Percentiles rank a stretch among this genome's conserved stretches.
Conservation (phyloP, 2,113 vertebrate species). For the Anser cygnoides region DNA sequence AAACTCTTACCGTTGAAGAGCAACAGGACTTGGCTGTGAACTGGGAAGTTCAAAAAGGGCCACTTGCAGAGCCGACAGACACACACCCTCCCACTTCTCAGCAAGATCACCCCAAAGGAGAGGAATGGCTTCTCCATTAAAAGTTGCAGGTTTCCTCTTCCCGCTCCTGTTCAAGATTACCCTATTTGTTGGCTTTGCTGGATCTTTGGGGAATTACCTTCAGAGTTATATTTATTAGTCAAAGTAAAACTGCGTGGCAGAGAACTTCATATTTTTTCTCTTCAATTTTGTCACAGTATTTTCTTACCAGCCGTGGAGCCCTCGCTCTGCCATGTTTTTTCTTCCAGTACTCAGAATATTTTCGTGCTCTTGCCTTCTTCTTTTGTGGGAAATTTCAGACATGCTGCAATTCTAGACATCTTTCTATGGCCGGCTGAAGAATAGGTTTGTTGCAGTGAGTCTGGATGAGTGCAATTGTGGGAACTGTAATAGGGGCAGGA, state of each 20-base stretch:
- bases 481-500: slow-evolving; percentile 50
- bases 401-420: slow-evolving; percentile 37
- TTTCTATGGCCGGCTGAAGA: slow-evolving; percentile 5
- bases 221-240: slow-evolving; percentile 47
- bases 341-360: not conserved
- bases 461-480: slow-evolving; percentile 25
- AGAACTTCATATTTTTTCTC: slow-evolving; percentile 37
- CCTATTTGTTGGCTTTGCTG: slow-evolving; percentile 34
- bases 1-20: slow-evolving; percentile 50
- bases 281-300: not conserved
- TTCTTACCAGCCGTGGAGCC: slow-evolving; percentile 21
- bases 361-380: not conserved
- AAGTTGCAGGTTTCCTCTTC: slow-evolving; percentile 66
- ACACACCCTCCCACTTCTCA: slow-evolving; percentile 63
- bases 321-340: not conserved
- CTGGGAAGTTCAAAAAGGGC: slow-evolving; percentile 60
- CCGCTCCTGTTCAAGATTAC: slow-evolving; percentile 45
- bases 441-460: not conserved
- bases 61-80: slow-evolving; percentile 59
- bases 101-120: slow-evolving; percentile 62
- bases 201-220: slow-evolving; percentile 51
- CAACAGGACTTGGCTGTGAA: slow-evolving; percentile 58
- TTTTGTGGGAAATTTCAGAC: slow-evolving; percentile 23
- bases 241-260: slow-evolving; percentile 30
- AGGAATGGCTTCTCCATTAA: slow-evolving; percentile 71